Conservation (phyloP, 2,113 vertebrate genomes). For the Monarcha castaneiventris region DNA sequence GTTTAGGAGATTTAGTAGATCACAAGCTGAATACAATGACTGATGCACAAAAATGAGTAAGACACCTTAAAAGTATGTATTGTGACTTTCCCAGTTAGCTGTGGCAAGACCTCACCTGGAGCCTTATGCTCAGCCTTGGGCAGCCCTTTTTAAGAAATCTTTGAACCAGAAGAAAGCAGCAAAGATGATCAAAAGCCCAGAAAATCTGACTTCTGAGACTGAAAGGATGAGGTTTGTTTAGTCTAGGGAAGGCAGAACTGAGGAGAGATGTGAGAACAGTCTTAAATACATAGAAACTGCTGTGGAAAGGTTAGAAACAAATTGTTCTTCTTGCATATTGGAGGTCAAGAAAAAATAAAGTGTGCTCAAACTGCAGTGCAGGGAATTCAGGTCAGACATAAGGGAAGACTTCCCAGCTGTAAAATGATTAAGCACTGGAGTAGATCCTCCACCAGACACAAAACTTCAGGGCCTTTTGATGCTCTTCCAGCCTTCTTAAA, state of each 20-base stretch:
- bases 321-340: not conserved
- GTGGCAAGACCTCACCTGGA: not conserved
- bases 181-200: not conserved
- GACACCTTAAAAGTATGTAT: not conserved
- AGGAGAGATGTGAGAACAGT: not conserved
- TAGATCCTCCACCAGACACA: not conserved
- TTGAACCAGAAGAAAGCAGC: not conserved
- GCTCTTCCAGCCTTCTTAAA: not conserved
- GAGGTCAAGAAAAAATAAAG: not conserved
- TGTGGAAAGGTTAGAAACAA: not conserved
- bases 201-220: not conserved
- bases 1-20: not conserved
- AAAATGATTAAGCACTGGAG: not conserved
- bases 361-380: not conserved
- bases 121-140: not conserved
- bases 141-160: not conserved
- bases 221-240: conserved; percentile 4
- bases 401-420: not conserved
- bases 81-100: not conserved
- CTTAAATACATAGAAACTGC: not conserved
- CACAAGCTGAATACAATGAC: not conserved
- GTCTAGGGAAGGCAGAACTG: not conserved
- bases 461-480: not conserved
- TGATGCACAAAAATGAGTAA: not conserved
- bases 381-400: not conserved